Conservation (phyloP, 30 jellyfish, hydroid and myxozoan genomes). For the Aurelia coerulea region DNA sequence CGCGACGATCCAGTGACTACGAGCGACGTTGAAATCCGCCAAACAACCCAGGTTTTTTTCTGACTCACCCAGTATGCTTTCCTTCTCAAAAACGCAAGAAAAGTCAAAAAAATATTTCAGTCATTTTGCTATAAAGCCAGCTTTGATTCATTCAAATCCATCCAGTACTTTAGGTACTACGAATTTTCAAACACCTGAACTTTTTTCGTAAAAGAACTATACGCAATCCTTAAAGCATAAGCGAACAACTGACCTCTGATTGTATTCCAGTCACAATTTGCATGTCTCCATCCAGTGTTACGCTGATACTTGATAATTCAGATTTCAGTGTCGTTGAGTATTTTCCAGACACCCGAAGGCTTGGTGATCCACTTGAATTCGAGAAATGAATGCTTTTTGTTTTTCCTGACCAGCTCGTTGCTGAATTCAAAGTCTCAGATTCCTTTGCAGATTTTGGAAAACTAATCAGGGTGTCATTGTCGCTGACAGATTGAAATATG, state of each 20-base stretch:
- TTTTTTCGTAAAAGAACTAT: too few relatives aligned
- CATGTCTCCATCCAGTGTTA: conserved; percentile 31
- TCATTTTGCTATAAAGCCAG: too few relatives aligned
- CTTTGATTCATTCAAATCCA: too few relatives aligned
- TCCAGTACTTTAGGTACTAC: too few relatives aligned
- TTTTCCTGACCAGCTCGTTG: conserved; percentile 52
- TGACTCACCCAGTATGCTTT: too few relatives aligned
- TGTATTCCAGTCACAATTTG: neutral
- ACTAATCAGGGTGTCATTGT: conserved; percentile 29
- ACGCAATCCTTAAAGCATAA: neutral
- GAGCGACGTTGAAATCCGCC: too few relatives aligned
- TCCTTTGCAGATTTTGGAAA: conserved; percentile 27
- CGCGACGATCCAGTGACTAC: too few relatives aligned
- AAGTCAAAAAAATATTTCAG: too few relatives aligned
- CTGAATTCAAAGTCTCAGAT: neutral
- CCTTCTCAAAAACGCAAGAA: too few relatives aligned
- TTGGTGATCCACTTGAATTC: neutral
- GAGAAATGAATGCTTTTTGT: conserved; percentile 20
- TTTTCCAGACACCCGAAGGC: conserved; percentile 18
- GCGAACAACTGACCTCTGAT: neutral
- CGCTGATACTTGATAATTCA: neutral
- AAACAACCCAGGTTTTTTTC: too few relatives aligned
- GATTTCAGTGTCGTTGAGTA: conserved; percentile 18
- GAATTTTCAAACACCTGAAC: too few relatives aligned
- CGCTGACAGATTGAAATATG: conserved; percentile 26